Conservation (phyloP, 2,888 invertebrate genomes). For the Steinernema scapterisci region DNA sequence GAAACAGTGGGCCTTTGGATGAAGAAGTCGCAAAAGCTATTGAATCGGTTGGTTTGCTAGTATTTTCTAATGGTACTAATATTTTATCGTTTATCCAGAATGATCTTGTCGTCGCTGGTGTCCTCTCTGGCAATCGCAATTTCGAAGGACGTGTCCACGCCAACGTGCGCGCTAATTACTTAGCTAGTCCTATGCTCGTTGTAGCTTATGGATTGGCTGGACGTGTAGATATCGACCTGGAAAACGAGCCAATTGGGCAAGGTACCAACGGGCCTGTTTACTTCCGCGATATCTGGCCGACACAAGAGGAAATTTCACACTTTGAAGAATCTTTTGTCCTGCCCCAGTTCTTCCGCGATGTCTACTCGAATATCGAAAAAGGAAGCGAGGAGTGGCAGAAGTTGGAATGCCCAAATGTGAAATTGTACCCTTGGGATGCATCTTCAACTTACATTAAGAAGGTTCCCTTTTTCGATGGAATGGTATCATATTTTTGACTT, state of each 20-base stretch:
- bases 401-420: constrained; percentile 76
- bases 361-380: constrained; percentile 70
- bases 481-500: constrained; percentile 72
- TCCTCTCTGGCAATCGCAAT: constrained; percentile 94
- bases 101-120: constrained; percentile 90
- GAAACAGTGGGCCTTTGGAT: constrained; percentile 92
- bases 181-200: constrained; percentile 93
- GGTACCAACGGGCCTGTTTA: constrained; percentile 40
- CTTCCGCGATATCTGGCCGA: constrained; percentile 92
- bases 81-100: constrained; percentile 73
- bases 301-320: constrained; percentile 78
- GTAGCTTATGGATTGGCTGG: constrained; percentile 97
- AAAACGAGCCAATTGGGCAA: constrained; percentile 79
- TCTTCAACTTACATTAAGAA: constrained; percentile 91
- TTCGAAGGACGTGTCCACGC: constrained; percentile 98
- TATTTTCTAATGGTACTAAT: neutral
- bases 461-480: constrained; percentile 91
- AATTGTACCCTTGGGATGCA: constrained; percentile 87
- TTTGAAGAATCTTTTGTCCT: constrained; percentile 87
- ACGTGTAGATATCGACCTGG: constrained; percentile 90
- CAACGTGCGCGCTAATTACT: constrained; percentile 91
- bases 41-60: constrained; percentile 74
- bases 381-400: constrained; percentile 86
- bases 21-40: constrained; percentile 89
- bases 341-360: constrained; percentile 86